Evolutionary conservation across 2,113 vertebrate genomes (phyloP), one percentile per base, ranked within the genome.

Genomic region (Hypanus sabinus): DNA sequence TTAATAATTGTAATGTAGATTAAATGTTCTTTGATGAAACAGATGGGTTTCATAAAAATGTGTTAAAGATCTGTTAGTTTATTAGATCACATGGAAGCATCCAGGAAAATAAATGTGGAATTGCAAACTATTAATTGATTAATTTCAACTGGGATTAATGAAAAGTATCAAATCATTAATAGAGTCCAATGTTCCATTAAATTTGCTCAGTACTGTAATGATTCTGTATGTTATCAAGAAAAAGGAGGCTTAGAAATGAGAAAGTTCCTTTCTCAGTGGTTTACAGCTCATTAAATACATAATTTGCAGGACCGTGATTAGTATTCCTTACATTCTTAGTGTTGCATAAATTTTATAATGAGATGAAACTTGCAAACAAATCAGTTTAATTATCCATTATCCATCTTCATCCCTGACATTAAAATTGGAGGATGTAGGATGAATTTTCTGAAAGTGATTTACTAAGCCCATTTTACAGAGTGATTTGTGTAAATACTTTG

Each of bases 141-240:
- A 46, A 93, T 93, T 93, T 93, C 38, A 16, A 38, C 70, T 55
- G 70, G 68, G 38, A 75, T 93, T 73, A 75, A 93, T 93, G 70
- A 55, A 93, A 93, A 93, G 70, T 33, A 93, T 93, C 91, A 75
- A 73, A 75, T 93, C 91, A 73, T 46, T 93, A 93, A 55, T 93
- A 46, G 91, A 55, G 70, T 73, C 91, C 91, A 93, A 55, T 93
- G 91, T 93, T 93, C 65, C 91, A 93, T 93, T 93, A 93, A 93
- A 73, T 93, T 75, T 73, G 91, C 70, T 73, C 46, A 75, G 36
- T 73, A 38, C 24, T 73, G 36, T 93, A 93, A 93, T 93, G 91
- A 93, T 60, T 20, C 60, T 90, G 6, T 90, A 36, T 68, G 73
- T 46, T 93, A 93, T 73, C 24, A 93, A 55, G 91, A 93, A 46